Evolutionary conservation across 30 jellyfish, hydroid and myxozoan genomes (phyloP).

Genomic region (Pseudorhiza aurosa): DNA sequence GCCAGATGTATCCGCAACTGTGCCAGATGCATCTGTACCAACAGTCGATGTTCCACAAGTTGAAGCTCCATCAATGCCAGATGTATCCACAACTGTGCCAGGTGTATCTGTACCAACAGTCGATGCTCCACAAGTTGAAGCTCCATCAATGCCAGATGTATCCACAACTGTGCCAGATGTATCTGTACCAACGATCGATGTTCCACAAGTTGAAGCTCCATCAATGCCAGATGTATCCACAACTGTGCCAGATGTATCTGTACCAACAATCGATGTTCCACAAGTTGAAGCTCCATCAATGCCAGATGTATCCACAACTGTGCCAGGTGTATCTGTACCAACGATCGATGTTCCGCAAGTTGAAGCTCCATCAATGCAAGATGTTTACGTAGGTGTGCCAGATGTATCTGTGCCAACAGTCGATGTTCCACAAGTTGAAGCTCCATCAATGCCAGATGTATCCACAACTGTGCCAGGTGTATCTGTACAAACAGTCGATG

Average conservation of each 20-base stretch:
- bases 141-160: too few species aligned
- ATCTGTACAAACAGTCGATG: not conserved
- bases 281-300: not conserved
- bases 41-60: not conserved
- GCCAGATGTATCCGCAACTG: not conserved
- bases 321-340: not conserved
- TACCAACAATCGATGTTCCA: not conserved
- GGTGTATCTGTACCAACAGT: not conserved
- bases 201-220: not conserved
- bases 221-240: not conserved
- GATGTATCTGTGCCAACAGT: not conserved
- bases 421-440: not conserved
- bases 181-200: not conserved
- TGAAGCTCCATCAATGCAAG: not conserved
- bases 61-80: not conserved
- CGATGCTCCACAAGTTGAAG: not conserved
- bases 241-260: not conserved
- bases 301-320: too few species aligned
- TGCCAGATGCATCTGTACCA: not conserved
- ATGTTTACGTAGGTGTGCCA: not conserved
- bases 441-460: not conserved
- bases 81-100: not conserved
- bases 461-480: not conserved
- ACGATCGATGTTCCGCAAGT: not conserved
- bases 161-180: slow-evolving; percentile 3